Evolutionary conservation across 2,113 vertebrate species (phyloP).

Genomic region (Mustela lutreola): DNA sequence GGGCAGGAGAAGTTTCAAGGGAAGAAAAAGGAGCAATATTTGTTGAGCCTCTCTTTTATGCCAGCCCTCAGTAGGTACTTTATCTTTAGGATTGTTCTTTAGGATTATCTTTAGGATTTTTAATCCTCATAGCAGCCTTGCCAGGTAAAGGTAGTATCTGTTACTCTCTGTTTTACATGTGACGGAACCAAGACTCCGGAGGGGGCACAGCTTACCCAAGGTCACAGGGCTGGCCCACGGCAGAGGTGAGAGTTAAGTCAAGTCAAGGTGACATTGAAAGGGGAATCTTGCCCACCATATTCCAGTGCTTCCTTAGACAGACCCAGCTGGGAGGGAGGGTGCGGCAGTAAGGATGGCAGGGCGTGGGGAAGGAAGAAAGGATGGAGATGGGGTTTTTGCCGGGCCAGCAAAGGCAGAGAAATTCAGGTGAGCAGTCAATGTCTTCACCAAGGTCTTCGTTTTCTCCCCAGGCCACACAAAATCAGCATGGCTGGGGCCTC

Average conservation of each 20-base stretch:
- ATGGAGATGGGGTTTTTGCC: not conserved
- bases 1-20: not conserved
- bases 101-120: not conserved
- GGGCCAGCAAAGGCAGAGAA: not conserved
- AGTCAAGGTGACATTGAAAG: not conserved
- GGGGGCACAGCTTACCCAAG: not conserved
- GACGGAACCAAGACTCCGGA: not conserved
- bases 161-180: not conserved
- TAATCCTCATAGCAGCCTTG: not conserved
- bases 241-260: not conserved
- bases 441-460: conserved; percentile 12
- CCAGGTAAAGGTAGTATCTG: not conserved
- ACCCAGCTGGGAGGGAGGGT: not conserved
- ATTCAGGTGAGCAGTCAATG: not conserved
- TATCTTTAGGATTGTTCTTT: not conserved
- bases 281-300: not conserved
- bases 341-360: fast-evolving
- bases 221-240: not conserved
- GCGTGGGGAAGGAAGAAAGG: not conserved
- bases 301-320: not conserved
- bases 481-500: conserved; percentile 53
- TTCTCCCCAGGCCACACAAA: conserved; percentile 36
- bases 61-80: not conserved
- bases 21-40: not conserved
- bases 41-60: not conserved